A percentile compares a stretch with the other conserved stretches of the same genome.
Conservation (phyloP, 2,888 invertebrate species). For the Dermolepida albohirtum region DNA sequence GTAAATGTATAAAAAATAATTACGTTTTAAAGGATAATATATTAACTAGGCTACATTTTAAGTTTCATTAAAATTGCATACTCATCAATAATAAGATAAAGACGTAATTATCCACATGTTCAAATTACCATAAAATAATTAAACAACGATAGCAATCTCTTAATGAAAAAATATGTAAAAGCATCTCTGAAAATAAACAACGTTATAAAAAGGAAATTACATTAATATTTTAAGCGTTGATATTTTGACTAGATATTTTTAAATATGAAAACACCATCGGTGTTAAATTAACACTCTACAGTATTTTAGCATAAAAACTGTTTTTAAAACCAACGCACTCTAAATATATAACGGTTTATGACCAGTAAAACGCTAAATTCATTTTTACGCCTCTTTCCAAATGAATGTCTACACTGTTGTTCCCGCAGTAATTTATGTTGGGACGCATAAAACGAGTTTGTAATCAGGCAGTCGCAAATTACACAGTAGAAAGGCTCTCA, state of each 20-base stretch:
- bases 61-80: no score
- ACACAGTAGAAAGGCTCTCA: no score
- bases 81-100: no score
- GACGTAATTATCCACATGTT: no score
- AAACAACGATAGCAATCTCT: no score
- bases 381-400: slow-evolving; percentile 29
- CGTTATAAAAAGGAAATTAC: slow-evolving; percentile 9
- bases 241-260: slow-evolving; percentile 6
- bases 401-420: slow-evolving; percentile 4
- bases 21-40: no score
- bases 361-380: slow-evolving; percentile 28
- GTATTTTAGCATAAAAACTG: slow-evolving; percentile 16
- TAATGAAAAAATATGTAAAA: background rate
- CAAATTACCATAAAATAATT: no score
- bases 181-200: slow-evolving; percentile 3
- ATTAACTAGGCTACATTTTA: no score
- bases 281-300: slow-evolving; percentile 20
- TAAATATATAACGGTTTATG: slow-evolving; percentile 27
- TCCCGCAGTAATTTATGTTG: slow-evolving; percentile 13
- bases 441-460: slow-evolving; percentile 11
- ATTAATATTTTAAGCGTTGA: slow-evolving; percentile 23
- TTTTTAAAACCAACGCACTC: slow-evolving; percentile 25
- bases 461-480: slow-evolving; percentile 11
- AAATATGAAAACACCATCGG: background rate
- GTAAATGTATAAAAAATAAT: no score